A percentile compares a stretch with the other conserved stretches of the same genome.
These are phyloP conservation scores for Daphoenositta chrysoptera DNA, from an alignment of 2,113 vertebrate species.

Conservation along the genomic window DNA sequence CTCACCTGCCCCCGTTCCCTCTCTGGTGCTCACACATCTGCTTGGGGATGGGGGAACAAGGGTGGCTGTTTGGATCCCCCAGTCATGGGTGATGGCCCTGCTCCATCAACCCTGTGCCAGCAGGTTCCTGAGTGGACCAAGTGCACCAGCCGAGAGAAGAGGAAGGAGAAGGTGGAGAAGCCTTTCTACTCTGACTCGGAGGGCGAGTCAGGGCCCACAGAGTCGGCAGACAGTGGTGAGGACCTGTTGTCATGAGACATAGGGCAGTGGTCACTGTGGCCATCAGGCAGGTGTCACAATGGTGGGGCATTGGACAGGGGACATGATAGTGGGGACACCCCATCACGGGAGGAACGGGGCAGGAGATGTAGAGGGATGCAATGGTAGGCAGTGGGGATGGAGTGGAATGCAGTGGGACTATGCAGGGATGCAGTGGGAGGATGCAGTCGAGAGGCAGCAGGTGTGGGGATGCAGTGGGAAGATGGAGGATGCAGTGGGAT, in stretches of 20 bases:
- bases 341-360: neutral
- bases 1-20: neutral
- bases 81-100: neutral
- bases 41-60: neutral
- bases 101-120: neutral
- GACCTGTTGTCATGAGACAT: neutral
- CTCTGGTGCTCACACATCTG: neutral
- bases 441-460: neutral
- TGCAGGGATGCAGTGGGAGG: neutral
- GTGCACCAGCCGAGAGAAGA: conserved; percentile 92
- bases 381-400: neutral
- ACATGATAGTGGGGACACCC: neutral
- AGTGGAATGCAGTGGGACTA: neutral
- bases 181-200: conserved; percentile 98
- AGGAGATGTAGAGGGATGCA: neutral
- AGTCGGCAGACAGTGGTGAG: conserved; percentile 95
- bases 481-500: neutral
- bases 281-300: neutral
- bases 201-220: conserved; percentile 92
- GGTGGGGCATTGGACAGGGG: neutral
- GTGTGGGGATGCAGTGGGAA: neutral
- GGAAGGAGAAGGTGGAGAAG: conserved; percentile 96
- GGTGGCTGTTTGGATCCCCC: neutral
- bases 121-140: conserved; percentile 99
- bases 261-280: neutral